A percentile compares a stretch with the other conserved stretches of the same genome.
Evolutionary conservation across 2,888 invertebrate genomes (phyloP).

Genomic region (Nycteola revayana): DNA sequence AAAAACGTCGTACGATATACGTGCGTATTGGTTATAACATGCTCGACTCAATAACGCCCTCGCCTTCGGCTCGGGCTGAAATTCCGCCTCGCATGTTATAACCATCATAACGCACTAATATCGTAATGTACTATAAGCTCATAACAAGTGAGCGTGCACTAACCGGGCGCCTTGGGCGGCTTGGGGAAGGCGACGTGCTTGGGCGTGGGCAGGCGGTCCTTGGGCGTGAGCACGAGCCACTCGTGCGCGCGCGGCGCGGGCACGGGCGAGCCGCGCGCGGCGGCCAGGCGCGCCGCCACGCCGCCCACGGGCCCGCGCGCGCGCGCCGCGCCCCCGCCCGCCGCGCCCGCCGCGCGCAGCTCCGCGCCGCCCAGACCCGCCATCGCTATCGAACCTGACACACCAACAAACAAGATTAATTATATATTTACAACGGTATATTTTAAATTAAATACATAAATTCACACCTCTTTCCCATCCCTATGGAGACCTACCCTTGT

Average conservation of each 20-base stretch:
- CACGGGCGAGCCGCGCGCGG: slow-evolving; percentile 57
- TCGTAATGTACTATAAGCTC: too few relatives aligned
- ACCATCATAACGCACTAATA: too few relatives aligned
- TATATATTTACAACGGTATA: too few relatives aligned
- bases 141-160: too few relatives aligned
- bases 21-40: too few relatives aligned
- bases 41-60: too few relatives aligned
- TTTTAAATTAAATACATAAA: too few relatives aligned
- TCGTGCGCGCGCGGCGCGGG: slow-evolving; percentile 75
- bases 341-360: slow-evolving; percentile 45
- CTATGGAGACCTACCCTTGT: too few relatives aligned
- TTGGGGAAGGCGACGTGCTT: slow-evolving; percentile 93
- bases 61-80: too few relatives aligned
- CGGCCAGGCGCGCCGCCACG: slow-evolving; percentile 68
- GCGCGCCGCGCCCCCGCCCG: slow-evolving; percentile 51
- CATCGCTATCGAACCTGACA: slow-evolving; percentile 79
- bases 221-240: slow-evolving; percentile 89
- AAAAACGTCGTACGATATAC: too few relatives aligned
- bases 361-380: slow-evolving; percentile 77
- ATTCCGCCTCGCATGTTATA: too few relatives aligned
- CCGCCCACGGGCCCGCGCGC: slow-evolving; percentile 63
- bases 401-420: background rate
- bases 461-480: too few relatives aligned
- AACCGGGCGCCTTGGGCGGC: slow-evolving; percentile 93
- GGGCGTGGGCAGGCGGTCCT: slow-evolving; percentile 90